Evolutionary conservation across 2,888 invertebrate species (phyloP), one percentile per base, ranked within the genome.

Genomic region (Rhogogaster chlorosoma): DNA sequence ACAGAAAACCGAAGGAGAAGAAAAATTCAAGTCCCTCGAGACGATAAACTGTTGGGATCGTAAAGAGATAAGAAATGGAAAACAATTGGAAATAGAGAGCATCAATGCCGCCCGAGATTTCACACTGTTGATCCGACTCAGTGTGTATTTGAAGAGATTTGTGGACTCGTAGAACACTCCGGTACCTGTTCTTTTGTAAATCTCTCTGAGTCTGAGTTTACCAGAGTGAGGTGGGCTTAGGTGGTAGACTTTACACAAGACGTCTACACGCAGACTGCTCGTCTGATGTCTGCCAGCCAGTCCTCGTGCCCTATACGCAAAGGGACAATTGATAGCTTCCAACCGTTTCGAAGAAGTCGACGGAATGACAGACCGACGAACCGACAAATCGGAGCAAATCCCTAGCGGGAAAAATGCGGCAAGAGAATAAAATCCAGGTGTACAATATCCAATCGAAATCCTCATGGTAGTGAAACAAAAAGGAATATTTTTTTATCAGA

Each of bases 221-320:
- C 80, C 80, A 80, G 61, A 29, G 15, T 36, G 22, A 57, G 57
- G 36, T 36, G 61, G 80, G 38, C 38, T 80, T 61, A 61, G 80
- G n/a, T 22, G 80, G 80, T 80, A 80, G 80, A 80, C 61, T 80
- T 80, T 80, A 80, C 80, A 80, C 80, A 80, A 80, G 80, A 80
- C 80, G 61, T 80, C 80, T 80, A 61, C 80, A 80, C 80, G 80
- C 80, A 36, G 57, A 61, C 57, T 57, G 80, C 26, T 61, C 80
- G 80, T 38, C 61, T 80, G 80, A 80, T 80, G 80, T 80, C 80
- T 80, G 26, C 26, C 80, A 80, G 18, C 15, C n/a, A 80, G 77
- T 61, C 38, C 80, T 61, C 45, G 75, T 75, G 75, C 75, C 45
- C 38, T 36, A n/a, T n/a, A 57, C 61, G 80, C 29, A 38, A 61